Evolutionary conservation across 2,113 vertebrate genomes (phyloP), one percentile per base, ranked within the genome.

Genomic region (Psittacus erithacus): DNA sequence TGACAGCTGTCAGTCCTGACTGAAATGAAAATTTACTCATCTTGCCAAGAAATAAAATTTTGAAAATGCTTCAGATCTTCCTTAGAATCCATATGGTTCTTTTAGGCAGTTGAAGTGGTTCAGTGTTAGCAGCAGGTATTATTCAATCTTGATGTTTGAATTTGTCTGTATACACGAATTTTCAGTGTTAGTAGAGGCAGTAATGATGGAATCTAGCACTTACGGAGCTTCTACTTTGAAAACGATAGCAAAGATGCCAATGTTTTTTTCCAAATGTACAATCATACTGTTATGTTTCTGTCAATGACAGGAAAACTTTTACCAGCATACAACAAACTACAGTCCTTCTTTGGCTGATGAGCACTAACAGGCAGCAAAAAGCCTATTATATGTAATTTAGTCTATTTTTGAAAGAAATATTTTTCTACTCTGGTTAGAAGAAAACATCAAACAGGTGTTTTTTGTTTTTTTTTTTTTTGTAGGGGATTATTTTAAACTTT

Each of bases 121-220:
- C 31, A n/a, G 33, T 67, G 82, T 92, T 93, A 87, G 78, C 44
- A 87, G 68, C 57, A 57, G 52, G 27, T 84, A 94, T 89, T 90
- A 79, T 64, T 95, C 50, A 89, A 44, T 52, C 6, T 35, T 62
- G 27, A 38, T 84, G 19, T 68, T 87, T 90, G 25, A 94, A 74
- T 75, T 92, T 8, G 70, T 47, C 22, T 38, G 57, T 22, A 31
- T 29, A 68, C 0, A 2, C 27, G 82, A 86, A 50, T 76, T 62
- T 90, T 85, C 44, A 38, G 7, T 76, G 39, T 59, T 50, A 38
- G 35, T 29, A 89, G 33, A 35, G 64, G 29, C n/a, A 60, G 27
- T 86, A 75, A 68, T 60, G 73, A 75, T 60, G 47, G 43, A n/a
- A 81, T 57, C 38, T 60, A 86, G 13, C 23, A 85, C 12, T 39